Evolutionary conservation across 2,888 invertebrate genomes (phyloP).

Genomic region (Scaeva pyrastri): DNA sequence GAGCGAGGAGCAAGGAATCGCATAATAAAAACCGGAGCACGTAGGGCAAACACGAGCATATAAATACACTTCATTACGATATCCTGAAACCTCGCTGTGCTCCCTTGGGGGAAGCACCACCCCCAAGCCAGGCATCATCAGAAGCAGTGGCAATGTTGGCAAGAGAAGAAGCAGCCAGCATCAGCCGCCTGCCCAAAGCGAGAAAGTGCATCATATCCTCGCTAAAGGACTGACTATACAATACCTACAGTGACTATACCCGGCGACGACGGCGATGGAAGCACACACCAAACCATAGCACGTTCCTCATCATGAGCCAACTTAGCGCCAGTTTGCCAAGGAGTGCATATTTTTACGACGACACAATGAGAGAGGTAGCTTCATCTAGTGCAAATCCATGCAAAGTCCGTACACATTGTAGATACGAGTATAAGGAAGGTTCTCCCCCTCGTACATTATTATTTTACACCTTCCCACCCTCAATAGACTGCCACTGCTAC

Average conservation of each 20-base stretch:
- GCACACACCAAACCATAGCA: conserved; percentile 55
- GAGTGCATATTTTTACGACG: conserved; percentile 73
- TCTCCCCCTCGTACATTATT: conserved; percentile 24
- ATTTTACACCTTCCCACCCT: conserved; percentile 38
- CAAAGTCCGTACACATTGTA: conserved; percentile 26
- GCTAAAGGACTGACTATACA: conserved; percentile 40
- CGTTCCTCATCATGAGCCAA: conserved; percentile 65
- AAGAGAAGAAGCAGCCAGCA: not conserved
- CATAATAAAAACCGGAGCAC: conserved; percentile 75
- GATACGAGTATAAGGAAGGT: not conserved
- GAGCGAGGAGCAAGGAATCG: conserved; percentile 30
- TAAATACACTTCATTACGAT: conserved; percentile 76
- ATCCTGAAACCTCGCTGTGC: conserved; percentile 66
- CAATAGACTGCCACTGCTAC: conserved; percentile 49
- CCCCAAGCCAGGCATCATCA: not conserved
- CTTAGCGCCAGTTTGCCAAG: conserved; percentile 68
- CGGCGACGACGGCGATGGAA: conserved; percentile 26
- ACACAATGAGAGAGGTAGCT: conserved; percentile 57
- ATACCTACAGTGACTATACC: conserved; percentile 19
- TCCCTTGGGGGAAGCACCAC: conserved; percentile 44
- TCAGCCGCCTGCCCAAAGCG: conserved; percentile 34
- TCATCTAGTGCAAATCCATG: conserved; percentile 13
- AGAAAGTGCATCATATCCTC: conserved; percentile 66
- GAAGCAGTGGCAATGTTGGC: too few relatives aligned
- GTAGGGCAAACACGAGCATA: conserved; percentile 72